Conservation (phyloP, 2,113 vertebrate genomes). For the Mustela lutreola region DNA sequence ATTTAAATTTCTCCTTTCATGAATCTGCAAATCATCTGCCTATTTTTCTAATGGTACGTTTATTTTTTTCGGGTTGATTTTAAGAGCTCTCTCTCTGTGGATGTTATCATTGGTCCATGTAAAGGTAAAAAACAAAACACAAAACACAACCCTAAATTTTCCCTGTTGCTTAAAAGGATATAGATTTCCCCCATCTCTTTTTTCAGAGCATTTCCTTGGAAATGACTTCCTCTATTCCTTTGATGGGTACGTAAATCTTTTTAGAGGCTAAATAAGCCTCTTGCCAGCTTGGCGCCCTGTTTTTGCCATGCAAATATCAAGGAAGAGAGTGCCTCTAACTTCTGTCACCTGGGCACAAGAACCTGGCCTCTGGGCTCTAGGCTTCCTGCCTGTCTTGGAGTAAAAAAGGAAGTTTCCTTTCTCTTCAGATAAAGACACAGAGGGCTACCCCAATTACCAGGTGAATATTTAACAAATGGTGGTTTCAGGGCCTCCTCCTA, state of each 20-base stretch:
- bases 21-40: neutral
- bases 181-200: neutral
- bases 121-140: neutral
- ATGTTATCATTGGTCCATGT: neutral
- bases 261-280: neutral
- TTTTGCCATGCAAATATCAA: neutral
- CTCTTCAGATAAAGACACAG: neutral
- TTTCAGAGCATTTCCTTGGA: neutral
- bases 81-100: neutral
- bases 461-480: neutral
- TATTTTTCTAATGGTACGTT: neutral
- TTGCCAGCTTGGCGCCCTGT: neutral
- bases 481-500: neutral
- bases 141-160: neutral
- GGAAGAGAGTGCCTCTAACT: too few species aligned
- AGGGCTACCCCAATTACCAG: neutral
- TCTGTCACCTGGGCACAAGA: neutral
- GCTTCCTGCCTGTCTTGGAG: neutral
- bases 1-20: neutral
- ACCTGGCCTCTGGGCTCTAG: neutral
- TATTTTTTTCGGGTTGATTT: neutral
- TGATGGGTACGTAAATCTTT: neutral
- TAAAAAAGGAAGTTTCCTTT: neutral
- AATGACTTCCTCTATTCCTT: neutral
- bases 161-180: neutral